Evolutionary conservation across 1,140 invertebrate species (phyloP), one percentile per base, ranked within the genome.

Genomic region (Bactericera cockerelli): DNA sequence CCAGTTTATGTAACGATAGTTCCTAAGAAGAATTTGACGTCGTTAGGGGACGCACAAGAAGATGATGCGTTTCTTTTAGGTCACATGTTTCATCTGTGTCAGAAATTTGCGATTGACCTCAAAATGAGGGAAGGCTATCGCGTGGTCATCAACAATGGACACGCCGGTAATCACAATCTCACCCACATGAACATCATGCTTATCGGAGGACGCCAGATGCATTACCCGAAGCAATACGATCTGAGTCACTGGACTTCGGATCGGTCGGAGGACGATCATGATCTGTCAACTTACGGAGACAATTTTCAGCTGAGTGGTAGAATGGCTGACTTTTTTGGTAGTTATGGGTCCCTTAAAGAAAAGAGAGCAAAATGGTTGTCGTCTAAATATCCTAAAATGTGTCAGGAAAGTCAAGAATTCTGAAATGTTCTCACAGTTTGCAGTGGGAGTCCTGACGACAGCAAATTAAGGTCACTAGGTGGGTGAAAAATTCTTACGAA

Each of bases 61-160:
- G 22, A 49, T 4, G 42, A 49, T 49, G 42, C 42, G n/a, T 49
- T 19, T 49, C 42, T 49, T n/a, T 16, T 49, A 6, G 42, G 42
- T 10, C 42, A 49, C 22, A 49, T 49, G 42, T 49, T 49, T 19
- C 42, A 49, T 49, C 19, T 49, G 42, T 49, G 42, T 49, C n/a
- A 49, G 19, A 22, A 49, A 16, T 22, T 49, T 49, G 42, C 42
- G 22, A 4, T 19, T 49, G 22, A 49, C 8, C 19, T 49, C 8
- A 22, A 49, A 22, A 16, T 49, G 42, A 6, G 42, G 3, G 42
- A 49, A 19, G 42, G 42, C 3, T 49, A 49, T 49, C n/a, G 42
- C 4, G 42, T 49, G 6, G 42, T 49, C 42, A 49, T 49, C n/a
- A 49, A 49, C 22, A 22, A 49, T 22, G 42, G 42, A n/a, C n/a